Base-by-base conservation (phyloP, 2,888 invertebrate species). In the Molanna angustata region DNA sequence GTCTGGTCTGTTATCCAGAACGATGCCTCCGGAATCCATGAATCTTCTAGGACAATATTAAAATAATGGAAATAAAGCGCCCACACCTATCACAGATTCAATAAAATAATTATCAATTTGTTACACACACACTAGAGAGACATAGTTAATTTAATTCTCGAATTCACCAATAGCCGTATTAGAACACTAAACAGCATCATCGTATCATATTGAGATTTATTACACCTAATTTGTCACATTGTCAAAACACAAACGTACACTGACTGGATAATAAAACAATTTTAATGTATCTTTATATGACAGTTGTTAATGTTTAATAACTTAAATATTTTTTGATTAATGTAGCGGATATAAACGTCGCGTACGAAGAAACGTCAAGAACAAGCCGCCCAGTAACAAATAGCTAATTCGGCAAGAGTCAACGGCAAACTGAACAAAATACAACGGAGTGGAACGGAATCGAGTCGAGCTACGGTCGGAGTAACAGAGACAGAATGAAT, bases 1-100 rank as follows among this genome's bases (percentile, higher is more conserved):
- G 40, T 53, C 53, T 45, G 49, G 44, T 22, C 49, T 48, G 42
- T 33, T 35, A 22, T 43, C 35, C 20, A 48, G 40, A 18, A 52
- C 19, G 43, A 52, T n/a, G 18, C 48, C 52, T 48, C 52, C 43
- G 22, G 43, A 52, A 52, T 48, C 42, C 52, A 52, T 43, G 32
- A 47, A 39, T 16, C 14, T 20, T 35, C n/a, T n/a, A n/a, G n/a
- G 27, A 27, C 11, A 7, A 27, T 7, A 27, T 6, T 11, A 27
- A 27, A 11, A 7, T 27, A 7, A 27, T 27, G 6, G 7, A 27
- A 27, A 7, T 7, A 27, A 27, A 11, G 27, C 27, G 11, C 27
- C 11, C 27, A 6, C n/a, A n/a, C n/a, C 4, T 37, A 37, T 37
- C 37, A 37, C 37, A 37, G 37, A 37, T 6, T 17, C n/a, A n/a